Evolutionary conservation across 2,888 invertebrate genomes (phyloP).

Genomic region (Catocala nupta): DNA sequence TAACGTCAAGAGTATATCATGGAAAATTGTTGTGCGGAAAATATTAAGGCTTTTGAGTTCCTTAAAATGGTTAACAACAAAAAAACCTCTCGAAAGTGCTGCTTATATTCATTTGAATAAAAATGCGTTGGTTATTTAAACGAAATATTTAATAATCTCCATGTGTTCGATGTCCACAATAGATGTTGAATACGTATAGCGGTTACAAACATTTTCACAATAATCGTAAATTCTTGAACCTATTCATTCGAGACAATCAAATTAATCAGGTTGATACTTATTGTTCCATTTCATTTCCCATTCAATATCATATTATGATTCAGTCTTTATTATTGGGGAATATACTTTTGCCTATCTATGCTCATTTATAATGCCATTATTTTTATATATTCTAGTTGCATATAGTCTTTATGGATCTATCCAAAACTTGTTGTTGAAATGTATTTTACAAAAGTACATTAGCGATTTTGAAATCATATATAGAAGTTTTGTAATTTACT

Average conservation of each 20-base stretch:
- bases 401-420: neutral
- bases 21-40: conserved; percentile 24
- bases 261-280: conserved; percentile 48
- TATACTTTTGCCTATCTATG: conserved; percentile 28
- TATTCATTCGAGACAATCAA: conserved; percentile 10
- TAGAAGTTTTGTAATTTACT: no score
- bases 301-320: conserved; percentile 46
- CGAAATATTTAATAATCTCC: neutral
- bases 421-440: no score
- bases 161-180: conserved; percentile 14
- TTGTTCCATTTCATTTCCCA: conserved; percentile 37
- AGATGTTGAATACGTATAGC: neutral
- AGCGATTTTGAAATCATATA: no score
- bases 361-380: conserved; percentile 18
- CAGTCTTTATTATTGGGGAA: conserved; percentile 5
- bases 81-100: no score
- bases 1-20: conserved; percentile 28
- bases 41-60: neutral
- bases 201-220: conserved; percentile 24
- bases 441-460: no score
- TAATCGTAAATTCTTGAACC: conserved; percentile 15
- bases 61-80: no score
- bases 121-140: neutral
- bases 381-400: conserved; percentile 14
- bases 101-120: no score